These are phyloP conservation scores for Hiodon alosoides DNA, from an alignment of 2,113 vertebrate species.

Conservation along the genomic window DNA sequence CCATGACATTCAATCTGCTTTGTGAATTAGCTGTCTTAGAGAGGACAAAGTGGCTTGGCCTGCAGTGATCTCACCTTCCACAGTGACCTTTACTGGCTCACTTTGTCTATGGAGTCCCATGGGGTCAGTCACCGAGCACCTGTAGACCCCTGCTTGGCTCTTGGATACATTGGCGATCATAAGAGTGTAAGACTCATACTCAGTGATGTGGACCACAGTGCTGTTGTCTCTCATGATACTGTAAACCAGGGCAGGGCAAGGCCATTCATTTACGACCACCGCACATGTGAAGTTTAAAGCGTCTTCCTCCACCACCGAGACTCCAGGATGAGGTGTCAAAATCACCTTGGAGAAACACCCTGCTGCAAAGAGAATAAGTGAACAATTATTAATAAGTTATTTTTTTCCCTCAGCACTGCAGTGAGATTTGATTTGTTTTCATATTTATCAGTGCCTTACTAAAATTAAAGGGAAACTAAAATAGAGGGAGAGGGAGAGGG, in stretches of 20 bases:
- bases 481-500: too few species aligned
- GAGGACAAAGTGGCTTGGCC: background rate
- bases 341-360: background rate
- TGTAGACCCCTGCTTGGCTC: constrained; percentile 35
- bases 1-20: background rate
- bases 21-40: background rate
- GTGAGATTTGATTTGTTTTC: too few species aligned
- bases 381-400: background rate
- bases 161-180: constrained; percentile 32
- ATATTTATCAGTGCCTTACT: too few species aligned
- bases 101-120: constrained; percentile 35
- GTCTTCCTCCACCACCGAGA: background rate
- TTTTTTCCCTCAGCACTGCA: too few species aligned
- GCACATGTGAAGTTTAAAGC: constrained; percentile 17
- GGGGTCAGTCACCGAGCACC: constrained; percentile 51
- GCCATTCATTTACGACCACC: background rate
- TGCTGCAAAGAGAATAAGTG: background rate
- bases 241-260: background rate
- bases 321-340: constrained; percentile 12
- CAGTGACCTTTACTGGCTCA: constrained; percentile 46
- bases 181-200: constrained; percentile 6
- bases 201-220: background rate
- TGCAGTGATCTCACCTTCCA: constrained; percentile 48
- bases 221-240: background rate
- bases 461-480: too few species aligned